These are phyloP conservation scores for Pao palembangensis DNA, from an alignment of 2,113 vertebrate species.

Conservation along the genomic window DNA sequence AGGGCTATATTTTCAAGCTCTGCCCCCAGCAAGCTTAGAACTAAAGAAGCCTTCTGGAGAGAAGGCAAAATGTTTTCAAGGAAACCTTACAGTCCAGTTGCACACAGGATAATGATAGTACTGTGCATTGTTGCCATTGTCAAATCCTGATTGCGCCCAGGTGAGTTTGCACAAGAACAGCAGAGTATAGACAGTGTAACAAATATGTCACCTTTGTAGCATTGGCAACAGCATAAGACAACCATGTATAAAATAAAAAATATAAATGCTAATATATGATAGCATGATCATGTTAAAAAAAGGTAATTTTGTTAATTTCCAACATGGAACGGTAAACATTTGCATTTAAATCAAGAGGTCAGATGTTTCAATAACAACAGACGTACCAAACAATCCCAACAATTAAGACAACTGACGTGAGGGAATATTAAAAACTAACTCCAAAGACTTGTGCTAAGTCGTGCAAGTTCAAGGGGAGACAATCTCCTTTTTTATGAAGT, in stretches of 20 bases:
- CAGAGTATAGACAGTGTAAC: not conserved
- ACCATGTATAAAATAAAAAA: slow-evolving; percentile 26
- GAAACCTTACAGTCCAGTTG: too few relatives aligned
- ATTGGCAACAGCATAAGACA: slow-evolving; percentile 15
- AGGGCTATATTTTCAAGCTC: too few relatives aligned
- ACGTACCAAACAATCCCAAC: slow-evolving; percentile 4
- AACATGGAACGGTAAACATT: slow-evolving; percentile 37
- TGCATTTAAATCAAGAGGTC: slow-evolving; percentile 8
- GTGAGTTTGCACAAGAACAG: slow-evolving; percentile 24
- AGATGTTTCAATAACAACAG: slow-evolving; percentile 17
- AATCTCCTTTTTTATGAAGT: slow-evolving; percentile 8
- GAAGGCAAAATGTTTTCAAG: too few relatives aligned
- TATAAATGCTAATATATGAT: slow-evolving; percentile 16
- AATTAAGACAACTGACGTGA: slow-evolving; percentile 1
- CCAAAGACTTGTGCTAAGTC: not conserved
- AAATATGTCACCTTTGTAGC: not conserved
- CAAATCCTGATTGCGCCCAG: slow-evolving; percentile 40
- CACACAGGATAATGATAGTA: slow-evolving; percentile 21
- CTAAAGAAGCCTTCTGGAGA: too few relatives aligned
- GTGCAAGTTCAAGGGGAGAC: not conserved
- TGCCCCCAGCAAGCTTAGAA: too few relatives aligned
- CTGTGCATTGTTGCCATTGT: slow-evolving; percentile 40
- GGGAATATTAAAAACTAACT: not conserved
- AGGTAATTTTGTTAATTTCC: slow-evolving; percentile 35
- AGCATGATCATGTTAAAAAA: slow-evolving; percentile 3